Conservation (phyloP, 2,113 vertebrate genomes). For the Sinocyclocheilus anshuiensis region DNA sequence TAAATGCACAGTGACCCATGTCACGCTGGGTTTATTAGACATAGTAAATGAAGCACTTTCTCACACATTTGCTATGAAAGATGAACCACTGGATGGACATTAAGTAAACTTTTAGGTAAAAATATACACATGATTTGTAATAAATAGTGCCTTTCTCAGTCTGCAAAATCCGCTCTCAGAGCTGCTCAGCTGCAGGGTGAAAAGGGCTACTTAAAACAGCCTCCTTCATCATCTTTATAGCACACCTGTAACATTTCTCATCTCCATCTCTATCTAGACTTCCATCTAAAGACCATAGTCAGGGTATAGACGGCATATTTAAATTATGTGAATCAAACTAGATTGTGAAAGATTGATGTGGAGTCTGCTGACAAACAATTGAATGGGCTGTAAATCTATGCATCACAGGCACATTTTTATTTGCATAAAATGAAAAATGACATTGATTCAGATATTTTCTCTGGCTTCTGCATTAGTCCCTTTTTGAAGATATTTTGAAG, state of each 20-base stretch:
- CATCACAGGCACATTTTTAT: not conserved
- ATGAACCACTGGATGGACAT: not conserved
- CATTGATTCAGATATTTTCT: not conserved
- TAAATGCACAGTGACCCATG: not conserved
- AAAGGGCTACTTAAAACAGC: not conserved
- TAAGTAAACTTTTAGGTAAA: not conserved
- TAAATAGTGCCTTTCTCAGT: not conserved
- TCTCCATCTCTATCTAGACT: slow-evolving; percentile 6
- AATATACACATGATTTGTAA: not conserved
- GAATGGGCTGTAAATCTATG: not conserved
- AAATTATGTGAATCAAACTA: not conserved
- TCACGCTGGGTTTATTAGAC: not conserved
- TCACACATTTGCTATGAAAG: not conserved
- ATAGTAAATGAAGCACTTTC: not conserved
- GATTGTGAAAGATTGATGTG: slow-evolving; percentile 6
- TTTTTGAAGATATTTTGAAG: not conserved
- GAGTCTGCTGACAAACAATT: not conserved
- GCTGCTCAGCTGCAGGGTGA: not conserved
- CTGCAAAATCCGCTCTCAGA: not conserved
- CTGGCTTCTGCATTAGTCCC: not conserved
- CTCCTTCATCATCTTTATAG: slow-evolving; percentile 13
- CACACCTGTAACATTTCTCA: slow-evolving; percentile 7
- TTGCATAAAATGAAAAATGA: not conserved
- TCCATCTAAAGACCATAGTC: not conserved
- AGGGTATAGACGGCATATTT: not conserved